phyloP scores from a whole-genome alignment of 2,113 vertebrate species.

The Tamias sibiricus region DNA sequence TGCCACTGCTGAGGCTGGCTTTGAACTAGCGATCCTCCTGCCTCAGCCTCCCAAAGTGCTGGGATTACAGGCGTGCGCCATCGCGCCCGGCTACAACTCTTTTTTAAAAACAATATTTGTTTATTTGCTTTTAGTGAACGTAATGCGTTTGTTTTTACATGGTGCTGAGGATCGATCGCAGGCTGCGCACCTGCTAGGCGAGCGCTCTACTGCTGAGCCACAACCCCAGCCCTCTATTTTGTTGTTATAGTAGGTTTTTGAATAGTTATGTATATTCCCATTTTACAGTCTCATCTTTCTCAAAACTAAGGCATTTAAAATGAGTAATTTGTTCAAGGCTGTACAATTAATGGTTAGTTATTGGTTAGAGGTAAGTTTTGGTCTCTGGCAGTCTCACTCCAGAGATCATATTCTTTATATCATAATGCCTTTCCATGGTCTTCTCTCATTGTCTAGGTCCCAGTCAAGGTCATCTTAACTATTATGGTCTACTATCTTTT shows the following conservation, averaged over 20 bases:
- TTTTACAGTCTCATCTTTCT: not conserved
- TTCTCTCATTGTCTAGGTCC: not conserved
- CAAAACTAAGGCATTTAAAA: conserved; percentile 9
- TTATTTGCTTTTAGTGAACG: too few relatives aligned
- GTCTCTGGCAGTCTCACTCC: not conserved
- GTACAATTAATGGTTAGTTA: not conserved
- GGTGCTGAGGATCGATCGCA: too few relatives aligned
- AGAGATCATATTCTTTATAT: not conserved
- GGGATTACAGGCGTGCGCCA: too few relatives aligned
- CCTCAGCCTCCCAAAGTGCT: too few relatives aligned
- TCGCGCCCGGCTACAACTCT: too few relatives aligned
- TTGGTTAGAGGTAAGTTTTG: not conserved
- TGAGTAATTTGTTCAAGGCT: not conserved
- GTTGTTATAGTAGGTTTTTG: not conserved
- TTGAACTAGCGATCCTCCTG: too few relatives aligned
- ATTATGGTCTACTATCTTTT: not conserved
- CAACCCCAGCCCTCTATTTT: not conserved
- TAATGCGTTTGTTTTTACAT: too few relatives aligned
- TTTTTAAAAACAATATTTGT: too few relatives aligned
- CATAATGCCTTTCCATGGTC: not conserved
- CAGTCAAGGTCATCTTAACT: not conserved
- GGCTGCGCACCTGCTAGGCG: too few relatives aligned
- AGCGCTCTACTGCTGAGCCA: too few relatives aligned
- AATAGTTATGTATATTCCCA: not conserved
- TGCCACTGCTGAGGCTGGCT: too few relatives aligned